Conservation (phyloP, 2,888 invertebrate species). For the Cheilosia pagana region DNA sequence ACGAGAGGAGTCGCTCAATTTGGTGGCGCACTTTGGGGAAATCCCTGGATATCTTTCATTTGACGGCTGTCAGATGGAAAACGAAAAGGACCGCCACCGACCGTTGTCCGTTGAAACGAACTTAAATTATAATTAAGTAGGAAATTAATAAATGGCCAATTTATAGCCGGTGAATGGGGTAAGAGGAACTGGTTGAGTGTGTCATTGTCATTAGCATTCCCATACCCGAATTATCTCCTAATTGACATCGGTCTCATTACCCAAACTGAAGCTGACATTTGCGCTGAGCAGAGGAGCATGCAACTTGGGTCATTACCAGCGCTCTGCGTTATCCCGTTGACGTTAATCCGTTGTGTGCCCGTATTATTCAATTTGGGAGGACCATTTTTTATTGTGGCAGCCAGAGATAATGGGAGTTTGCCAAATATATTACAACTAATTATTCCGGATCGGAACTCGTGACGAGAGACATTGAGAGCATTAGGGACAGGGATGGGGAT, state of each 20-base stretch:
- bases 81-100: slow-evolving; percentile 13
- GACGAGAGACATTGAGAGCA: slow-evolving; percentile 34
- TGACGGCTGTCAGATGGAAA: background rate
- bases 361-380: slow-evolving; percentile 56
- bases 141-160: slow-evolving; percentile 61
- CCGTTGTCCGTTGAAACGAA: slow-evolving; percentile 35
- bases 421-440: slow-evolving; percentile 57
- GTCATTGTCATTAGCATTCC: slow-evolving; percentile 21
- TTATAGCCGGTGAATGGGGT: slow-evolving; percentile 12
- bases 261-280: slow-evolving; percentile 55
- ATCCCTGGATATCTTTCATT: slow-evolving; percentile 11
- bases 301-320: slow-evolving; percentile 2
- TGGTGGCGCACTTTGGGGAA: slow-evolving; percentile 17
- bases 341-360: slow-evolving; percentile 36
- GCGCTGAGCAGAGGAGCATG: slow-evolving; percentile 16
- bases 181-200: slow-evolving; percentile 4
- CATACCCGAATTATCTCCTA: slow-evolving; percentile 44
- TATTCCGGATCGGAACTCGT: slow-evolving; percentile 40
- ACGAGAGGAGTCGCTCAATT: slow-evolving; percentile 31
- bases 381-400: slow-evolving; percentile 47
- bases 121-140: slow-evolving; percentile 51
- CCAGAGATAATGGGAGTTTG: slow-evolving; percentile 32
- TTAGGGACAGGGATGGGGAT: slow-evolving; percentile 13
- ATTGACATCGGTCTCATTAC: slow-evolving; percentile 66
- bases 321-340: slow-evolving; percentile 15